These are phyloP conservation scores for Drosophila mojavensis DNA, from an alignment of 1,140 invertebrate genomes.

Conservation along the genomic window DNA sequence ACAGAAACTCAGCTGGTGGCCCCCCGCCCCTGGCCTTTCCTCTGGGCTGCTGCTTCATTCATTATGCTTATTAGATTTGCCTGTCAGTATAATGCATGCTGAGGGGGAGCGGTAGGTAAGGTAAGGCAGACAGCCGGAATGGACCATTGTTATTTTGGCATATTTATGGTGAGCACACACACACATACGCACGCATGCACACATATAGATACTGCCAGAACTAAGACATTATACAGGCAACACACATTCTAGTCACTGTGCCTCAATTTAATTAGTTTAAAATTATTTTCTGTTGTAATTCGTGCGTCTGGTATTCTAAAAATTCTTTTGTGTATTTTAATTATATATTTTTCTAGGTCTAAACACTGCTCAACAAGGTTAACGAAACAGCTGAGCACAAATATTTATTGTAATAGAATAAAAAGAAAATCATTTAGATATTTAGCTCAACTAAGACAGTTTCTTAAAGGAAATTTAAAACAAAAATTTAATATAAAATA, in stretches of 20 bases:
- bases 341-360: slow-evolving; percentile 43
- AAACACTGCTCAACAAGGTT: slow-evolving; percentile 20
- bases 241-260: slow-evolving; percentile 30
- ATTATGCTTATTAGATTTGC: slow-evolving; percentile 79
- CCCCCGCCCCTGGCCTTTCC: neutral
- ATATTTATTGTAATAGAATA: neutral
- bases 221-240: slow-evolving; percentile 26
- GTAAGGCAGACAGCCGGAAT: slow-evolving; percentile 5
- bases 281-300: slow-evolving; percentile 46
- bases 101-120: neutral
- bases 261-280: slow-evolving; percentile 76
- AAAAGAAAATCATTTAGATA: neutral
- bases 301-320: slow-evolving; percentile 42
- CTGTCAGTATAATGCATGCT: slow-evolving; percentile 41
- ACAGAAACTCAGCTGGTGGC: slow-evolving; percentile 69
- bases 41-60: slow-evolving; percentile 46
- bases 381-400: neutral
- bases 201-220: slow-evolving; percentile 8
- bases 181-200: neutral
- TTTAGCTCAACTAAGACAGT: neutral
- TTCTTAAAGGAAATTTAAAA: too few relatives aligned
- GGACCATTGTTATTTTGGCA: slow-evolving; percentile 70
- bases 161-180: slow-evolving; percentile 55
- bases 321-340: slow-evolving; percentile 28
- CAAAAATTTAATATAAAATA: too few relatives aligned